Evolutionary conservation across 2,888 invertebrate genomes (phyloP).

Genomic region (Trichacis sp.): DNA sequence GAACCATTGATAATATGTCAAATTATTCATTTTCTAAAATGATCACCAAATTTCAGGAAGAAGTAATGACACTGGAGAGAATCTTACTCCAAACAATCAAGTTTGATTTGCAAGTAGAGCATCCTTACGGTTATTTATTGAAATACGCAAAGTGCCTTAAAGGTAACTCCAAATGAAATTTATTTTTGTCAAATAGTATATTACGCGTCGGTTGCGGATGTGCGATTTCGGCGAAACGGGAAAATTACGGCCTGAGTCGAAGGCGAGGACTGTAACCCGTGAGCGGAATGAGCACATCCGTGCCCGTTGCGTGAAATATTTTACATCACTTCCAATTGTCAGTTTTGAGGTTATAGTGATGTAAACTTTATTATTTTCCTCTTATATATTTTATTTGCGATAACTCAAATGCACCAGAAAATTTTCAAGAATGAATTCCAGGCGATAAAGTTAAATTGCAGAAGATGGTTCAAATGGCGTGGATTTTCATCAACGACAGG

Average conservation of each 20-base stretch:
- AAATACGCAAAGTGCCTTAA: constrained; percentile 95
- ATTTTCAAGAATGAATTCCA: constrained; percentile 51
- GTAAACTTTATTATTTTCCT: constrained; percentile 1
- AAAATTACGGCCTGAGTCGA: too few relatives aligned
- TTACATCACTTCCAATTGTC: too few relatives aligned
- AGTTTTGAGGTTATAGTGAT: too few relatives aligned
- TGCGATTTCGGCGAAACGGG: too few relatives aligned
- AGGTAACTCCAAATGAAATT: constrained; percentile 68
- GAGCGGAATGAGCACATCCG: too few relatives aligned
- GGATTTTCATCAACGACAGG: constrained; percentile 99
- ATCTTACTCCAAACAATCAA: constrained; percentile 97
- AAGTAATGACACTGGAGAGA: constrained; percentile 93
- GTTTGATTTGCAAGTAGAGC: constrained; percentile 97
- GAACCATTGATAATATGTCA: too few relatives aligned
- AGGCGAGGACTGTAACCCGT: too few relatives aligned
- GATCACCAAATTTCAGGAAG: constrained; percentile 75
- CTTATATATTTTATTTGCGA: background rate
- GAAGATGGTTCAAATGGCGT: constrained; percentile 99
- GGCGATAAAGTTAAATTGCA: constrained; percentile 93
- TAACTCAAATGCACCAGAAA: background rate
- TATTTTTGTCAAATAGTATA: constrained; percentile 12
- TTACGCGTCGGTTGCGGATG: too few relatives aligned
- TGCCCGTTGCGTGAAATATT: too few relatives aligned
- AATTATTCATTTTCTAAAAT: too few relatives aligned
- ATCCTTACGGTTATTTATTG: constrained; percentile 93